These are phyloP conservation scores for Nezara viridula DNA, from an alignment of 2,888 invertebrate genomes.

Conservation along the genomic window DNA sequence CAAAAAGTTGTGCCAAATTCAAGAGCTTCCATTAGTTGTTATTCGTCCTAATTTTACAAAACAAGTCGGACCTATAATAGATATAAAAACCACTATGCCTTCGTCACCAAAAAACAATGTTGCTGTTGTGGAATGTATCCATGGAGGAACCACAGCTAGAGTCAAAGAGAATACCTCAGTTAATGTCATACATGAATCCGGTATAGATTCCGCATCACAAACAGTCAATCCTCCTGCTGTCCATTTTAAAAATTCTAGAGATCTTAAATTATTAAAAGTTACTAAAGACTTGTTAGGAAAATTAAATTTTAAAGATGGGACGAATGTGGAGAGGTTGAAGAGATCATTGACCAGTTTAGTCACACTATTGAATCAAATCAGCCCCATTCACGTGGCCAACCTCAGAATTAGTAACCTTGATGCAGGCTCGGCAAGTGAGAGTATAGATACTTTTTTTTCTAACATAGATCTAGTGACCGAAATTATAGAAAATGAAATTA, in stretches of 20 bases:
- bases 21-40: constrained; percentile 62
- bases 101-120: constrained; percentile 52
- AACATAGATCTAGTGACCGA: constrained; percentile 53
- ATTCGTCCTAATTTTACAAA: constrained; percentile 61
- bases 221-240: constrained; percentile 36
- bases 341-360: constrained; percentile 34
- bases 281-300: constrained; percentile 47
- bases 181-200: not conserved
- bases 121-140: constrained; percentile 50
- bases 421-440: constrained; percentile 29
- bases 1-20: constrained; percentile 51
- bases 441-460: constrained; percentile 46
- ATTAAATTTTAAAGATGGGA: constrained; percentile 47
- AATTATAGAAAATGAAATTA: constrained; percentile 55
- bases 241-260: constrained; percentile 46
- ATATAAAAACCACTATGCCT: constrained; percentile 57
- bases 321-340: constrained; percentile 12
- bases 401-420: not conserved
- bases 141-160: not conserved
- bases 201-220: constrained; percentile 3
- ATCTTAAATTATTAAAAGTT: constrained; percentile 41
- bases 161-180: not conserved
- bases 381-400: not conserved
- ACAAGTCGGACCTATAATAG: constrained; percentile 61
- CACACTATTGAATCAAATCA: constrained; percentile 24